Evolutionary conservation across 1,140 invertebrate species (phyloP).

Genomic region (Cherax quadricarinatus): DNA sequence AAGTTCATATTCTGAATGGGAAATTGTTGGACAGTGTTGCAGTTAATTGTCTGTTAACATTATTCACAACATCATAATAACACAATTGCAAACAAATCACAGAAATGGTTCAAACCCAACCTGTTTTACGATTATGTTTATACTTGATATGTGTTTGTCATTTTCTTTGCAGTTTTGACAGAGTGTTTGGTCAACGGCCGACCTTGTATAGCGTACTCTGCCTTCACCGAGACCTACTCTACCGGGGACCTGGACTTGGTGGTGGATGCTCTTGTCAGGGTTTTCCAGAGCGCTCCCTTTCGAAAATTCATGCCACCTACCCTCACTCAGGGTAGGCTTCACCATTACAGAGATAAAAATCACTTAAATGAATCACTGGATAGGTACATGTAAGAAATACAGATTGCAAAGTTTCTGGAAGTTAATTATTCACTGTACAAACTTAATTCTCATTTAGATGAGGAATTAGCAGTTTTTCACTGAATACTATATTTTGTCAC

Average conservation of each 20-base stretch:
- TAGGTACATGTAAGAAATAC: slow-evolving; percentile 18
- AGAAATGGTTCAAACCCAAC: too few relatives aligned
- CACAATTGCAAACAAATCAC: too few relatives aligned
- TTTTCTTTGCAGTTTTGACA: slow-evolving; percentile 38
- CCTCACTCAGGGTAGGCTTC: slow-evolving; percentile 1
- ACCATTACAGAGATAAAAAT: slow-evolving; percentile 40
- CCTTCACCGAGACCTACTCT: slow-evolving; percentile 61
- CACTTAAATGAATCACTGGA: slow-evolving; percentile 16
- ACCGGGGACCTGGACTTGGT: slow-evolving; percentile 59
- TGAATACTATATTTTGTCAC: too few relatives aligned
- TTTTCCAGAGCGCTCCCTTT: slow-evolving; percentile 32
- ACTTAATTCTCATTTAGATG: too few relatives aligned
- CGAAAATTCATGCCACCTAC: neutral
- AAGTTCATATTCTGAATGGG: too few relatives aligned
- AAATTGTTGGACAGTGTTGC: too few relatives aligned
- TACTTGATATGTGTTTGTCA: neutral
- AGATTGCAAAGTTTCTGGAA: neutral
- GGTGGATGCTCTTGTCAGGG: slow-evolving; percentile 32
- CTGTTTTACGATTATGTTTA: too few relatives aligned
- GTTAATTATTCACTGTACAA: too few relatives aligned
- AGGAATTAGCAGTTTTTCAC: too few relatives aligned
- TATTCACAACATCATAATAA: too few relatives aligned
- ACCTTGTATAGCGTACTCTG: slow-evolving; percentile 48
- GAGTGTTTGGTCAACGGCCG: slow-evolving; percentile 38
- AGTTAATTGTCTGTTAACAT: too few relatives aligned